phyloP scores from a whole-genome alignment of 2,797 vertebrate genomes.

The Antrozous pallidus region DNA sequence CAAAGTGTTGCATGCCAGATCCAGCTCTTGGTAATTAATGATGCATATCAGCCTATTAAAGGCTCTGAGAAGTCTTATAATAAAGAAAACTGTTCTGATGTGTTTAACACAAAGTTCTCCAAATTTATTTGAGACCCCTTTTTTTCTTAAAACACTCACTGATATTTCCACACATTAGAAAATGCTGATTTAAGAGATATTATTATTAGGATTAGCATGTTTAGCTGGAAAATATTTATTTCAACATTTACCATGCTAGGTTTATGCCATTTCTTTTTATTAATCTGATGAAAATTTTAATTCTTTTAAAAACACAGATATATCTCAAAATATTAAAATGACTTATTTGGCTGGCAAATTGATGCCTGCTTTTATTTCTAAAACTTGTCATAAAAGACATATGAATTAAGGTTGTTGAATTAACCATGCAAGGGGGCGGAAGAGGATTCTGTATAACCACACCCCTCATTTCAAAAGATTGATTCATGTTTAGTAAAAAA shows the following conservation, averaged over 20 bases:
- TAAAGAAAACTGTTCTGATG: background rate
- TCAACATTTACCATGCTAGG: conserved; percentile 8
- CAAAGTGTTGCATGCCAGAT: background rate
- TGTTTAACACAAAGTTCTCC: background rate
- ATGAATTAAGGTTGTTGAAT: conserved; percentile 55
- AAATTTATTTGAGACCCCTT: background rate
- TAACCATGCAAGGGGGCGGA: conserved; percentile 59
- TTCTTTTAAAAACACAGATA: conserved; percentile 50
- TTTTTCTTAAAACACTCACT: background rate
- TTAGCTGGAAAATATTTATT: conserved; percentile 10
- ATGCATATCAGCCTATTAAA: background rate
- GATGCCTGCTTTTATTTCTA: conserved; percentile 44
- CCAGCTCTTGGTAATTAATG: background rate
- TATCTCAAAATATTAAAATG: background rate
- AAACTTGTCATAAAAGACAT: conserved; percentile 9
- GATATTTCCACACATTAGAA: background rate
- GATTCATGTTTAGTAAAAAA: conserved; percentile 82
- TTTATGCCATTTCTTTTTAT: conserved; percentile 4
- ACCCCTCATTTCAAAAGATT: conserved; percentile 69
- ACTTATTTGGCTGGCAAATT: conserved; percentile 41
- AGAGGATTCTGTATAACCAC: conserved; percentile 66
- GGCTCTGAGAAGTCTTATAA: background rate
- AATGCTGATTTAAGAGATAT: conserved; percentile 24
- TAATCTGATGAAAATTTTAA: conserved; percentile 16
- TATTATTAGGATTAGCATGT: background rate